phyloP scores from a whole-genome alignment of 2,797 vertebrate species.

The Loriculus beryllinus region DNA sequence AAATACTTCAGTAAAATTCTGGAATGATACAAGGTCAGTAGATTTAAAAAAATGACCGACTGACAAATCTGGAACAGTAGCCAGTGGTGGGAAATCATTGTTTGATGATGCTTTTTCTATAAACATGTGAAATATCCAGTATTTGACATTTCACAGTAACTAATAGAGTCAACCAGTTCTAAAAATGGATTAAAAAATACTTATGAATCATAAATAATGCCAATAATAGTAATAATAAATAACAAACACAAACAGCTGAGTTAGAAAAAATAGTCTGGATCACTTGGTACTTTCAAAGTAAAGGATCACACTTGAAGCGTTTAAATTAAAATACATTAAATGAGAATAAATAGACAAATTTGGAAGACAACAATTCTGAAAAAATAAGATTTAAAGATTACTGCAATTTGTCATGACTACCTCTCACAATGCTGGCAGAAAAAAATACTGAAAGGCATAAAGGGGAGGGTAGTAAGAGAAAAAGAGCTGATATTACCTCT shows the following conservation, averaged over 20 bases:
- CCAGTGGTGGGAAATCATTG: background rate
- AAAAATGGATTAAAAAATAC: background rate
- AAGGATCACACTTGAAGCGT: background rate
- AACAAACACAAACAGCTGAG: background rate
- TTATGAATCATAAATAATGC: accelerated
- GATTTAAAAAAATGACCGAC: background rate
- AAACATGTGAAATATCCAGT: background rate
- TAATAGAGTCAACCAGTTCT: background rate
- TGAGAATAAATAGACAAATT: background rate
- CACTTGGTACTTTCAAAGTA: background rate
- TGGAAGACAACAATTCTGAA: background rate
- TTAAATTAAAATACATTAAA: background rate
- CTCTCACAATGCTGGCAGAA: background rate
- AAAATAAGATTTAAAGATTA: background rate
- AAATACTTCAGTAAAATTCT: background rate
- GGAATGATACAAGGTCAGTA: background rate
- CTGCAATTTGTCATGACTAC: background rate
- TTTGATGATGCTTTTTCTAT: background rate
- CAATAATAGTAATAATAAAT: background rate
- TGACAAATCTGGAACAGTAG: background rate
- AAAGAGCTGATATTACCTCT: background rate
- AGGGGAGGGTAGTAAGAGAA: background rate
- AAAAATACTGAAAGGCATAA: background rate
- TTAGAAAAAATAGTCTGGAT: background rate
- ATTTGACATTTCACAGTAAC: background rate